Evolutionary conservation across 2,888 invertebrate genomes (phyloP), one percentile per base, ranked within the genome.

Genomic region (Ophion ventricosus): DNA sequence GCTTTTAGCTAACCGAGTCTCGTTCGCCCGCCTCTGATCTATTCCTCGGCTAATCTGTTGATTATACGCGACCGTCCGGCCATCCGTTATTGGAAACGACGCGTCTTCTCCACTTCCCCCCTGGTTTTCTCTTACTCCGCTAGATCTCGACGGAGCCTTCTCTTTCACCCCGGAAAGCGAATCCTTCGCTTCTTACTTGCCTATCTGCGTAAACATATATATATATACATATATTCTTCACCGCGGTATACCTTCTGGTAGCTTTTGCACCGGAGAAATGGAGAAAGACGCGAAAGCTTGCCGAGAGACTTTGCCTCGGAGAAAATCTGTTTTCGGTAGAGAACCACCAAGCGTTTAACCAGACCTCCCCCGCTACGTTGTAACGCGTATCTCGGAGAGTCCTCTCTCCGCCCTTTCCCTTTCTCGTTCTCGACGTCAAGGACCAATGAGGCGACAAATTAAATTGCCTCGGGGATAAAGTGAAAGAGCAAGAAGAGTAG

Each of bases 1-100:
- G 93, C 93, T 93, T 93, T 93, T 93, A 93, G 93, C 93, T 92
- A 92, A 93, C 92, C 91, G 91, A 91, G 87, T 88, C 88, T 89
- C 88, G 87, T 89, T 89, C 88, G 84, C 87, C 88, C 89, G 87
- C 87, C 91, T 91, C 92, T 93, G 92, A 92, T 93, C 93, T 91
- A 93, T 93, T 92, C 90, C 90, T 89, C 89, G 90, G 91, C 91
- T 93, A 93, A 93, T 93, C 92, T 92, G 90, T 92, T 93, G 93
- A 93, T 93, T 93, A 93, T 93, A 93, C 93, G 91, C 90, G 90
- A 90, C 91, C 90, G 90, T 90, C 90, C 89, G 90, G 90, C 89
- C 91, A 92, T 92, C 91, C 90, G 91, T 92, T 93, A 93, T 92
- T 91, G 91, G 90, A 86, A 90, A 90, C 89, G 91, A 91, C 91